Percentiles rank a stretch among this genome's conserved stretches.
Conservation (phyloP, 2,888 invertebrate genomes). For the Diarsia dahlii region DNA sequence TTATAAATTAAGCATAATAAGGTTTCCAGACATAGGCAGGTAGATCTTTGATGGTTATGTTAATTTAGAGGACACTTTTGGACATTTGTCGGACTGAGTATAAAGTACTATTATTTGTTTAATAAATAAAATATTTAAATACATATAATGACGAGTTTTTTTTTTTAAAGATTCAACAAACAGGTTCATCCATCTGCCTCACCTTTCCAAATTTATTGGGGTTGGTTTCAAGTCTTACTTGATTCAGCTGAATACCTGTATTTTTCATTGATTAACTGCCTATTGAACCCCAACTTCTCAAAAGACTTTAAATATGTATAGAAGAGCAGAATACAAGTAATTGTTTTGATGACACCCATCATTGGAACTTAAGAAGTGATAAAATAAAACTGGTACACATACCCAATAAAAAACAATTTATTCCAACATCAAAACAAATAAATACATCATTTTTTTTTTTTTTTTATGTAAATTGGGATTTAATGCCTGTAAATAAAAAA, state of each 20-base stretch:
- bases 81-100: conserved; percentile 87
- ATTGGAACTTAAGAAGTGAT: neutral
- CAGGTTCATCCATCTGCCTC: too few relatives aligned
- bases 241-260: too few relatives aligned
- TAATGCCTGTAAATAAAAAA: too few relatives aligned
- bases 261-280: too few relatives aligned
- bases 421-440: conserved; percentile 42
- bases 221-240: too few relatives aligned
- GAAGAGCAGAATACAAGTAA: neutral
- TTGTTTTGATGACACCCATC: too few relatives aligned
- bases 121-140: conserved; percentile 83
- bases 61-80: conserved; percentile 83
- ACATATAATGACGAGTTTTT: conserved; percentile 44
- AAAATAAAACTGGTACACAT: neutral
- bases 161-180: neutral
- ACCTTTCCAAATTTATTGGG: too few relatives aligned
- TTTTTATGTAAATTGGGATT: too few relatives aligned
- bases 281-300: too few relatives aligned
- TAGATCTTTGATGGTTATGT: conserved; percentile 78
- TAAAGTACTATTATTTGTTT: conserved; percentile 87
- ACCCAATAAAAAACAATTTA: conserved; percentile 40
- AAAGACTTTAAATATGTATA: neutral
- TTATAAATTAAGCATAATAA: conserved; percentile 76
- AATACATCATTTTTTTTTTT: too few relatives aligned
- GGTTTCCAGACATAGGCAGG: conserved; percentile 73